Evolutionary conservation across 2,888 invertebrate genomes (phyloP).

Genomic region (Aphidoletes aphidimyza): DNA sequence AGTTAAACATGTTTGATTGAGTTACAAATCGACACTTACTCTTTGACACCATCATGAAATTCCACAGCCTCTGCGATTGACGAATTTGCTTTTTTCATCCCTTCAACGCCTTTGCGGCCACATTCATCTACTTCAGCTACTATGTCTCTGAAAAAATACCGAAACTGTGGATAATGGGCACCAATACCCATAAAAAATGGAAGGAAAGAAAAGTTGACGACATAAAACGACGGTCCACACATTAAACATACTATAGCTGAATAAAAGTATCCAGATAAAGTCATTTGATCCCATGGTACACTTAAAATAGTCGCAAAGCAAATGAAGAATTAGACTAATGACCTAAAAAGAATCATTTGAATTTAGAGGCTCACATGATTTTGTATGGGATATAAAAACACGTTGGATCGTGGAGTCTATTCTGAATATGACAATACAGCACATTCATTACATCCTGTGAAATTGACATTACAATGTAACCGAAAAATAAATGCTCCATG

Average conservation of each 20-base stretch:
- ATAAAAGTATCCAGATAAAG: background rate
- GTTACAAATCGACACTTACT: background rate
- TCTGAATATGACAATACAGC: background rate
- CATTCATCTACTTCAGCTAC: background rate
- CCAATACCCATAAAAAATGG: slow-evolving; percentile 7
- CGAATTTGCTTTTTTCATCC: background rate
- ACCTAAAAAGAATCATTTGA: background rate
- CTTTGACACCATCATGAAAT: background rate
- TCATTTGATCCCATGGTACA: background rate
- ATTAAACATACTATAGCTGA: background rate
- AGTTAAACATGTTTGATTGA: no score
- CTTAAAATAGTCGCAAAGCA: background rate
- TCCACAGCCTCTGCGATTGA: background rate
- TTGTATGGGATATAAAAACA: background rate
- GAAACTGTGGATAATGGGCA: slow-evolving; percentile 4
- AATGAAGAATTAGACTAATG: background rate
- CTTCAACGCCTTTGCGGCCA: background rate
- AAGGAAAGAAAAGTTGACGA: background rate
- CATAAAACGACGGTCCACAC: background rate
- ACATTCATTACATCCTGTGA: background rate
- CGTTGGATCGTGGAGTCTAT: background rate
- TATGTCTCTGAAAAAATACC: background rate
- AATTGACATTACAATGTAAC: background rate
- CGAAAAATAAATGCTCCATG: background rate
- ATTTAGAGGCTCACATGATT: background rate